Evolutionary conservation across 2,888 invertebrate genomes (phyloP), one percentile per base, ranked within the genome.

Genomic region (Pyrgus malvae): DNA sequence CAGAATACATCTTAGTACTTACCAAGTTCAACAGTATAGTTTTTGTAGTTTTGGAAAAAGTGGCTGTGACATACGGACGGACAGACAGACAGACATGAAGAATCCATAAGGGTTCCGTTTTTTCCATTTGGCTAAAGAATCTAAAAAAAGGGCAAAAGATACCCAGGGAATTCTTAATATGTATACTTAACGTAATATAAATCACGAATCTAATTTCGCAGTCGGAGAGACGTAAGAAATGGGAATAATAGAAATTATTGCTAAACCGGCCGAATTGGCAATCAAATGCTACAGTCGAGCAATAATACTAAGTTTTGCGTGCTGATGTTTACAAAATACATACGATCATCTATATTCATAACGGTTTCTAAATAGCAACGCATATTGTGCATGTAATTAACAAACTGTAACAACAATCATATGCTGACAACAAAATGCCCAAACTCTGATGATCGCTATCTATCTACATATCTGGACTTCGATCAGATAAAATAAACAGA

Each of bases 271-370:
- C 27, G 16, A 45, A 44, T 51, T 29, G 44, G 31, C 29, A 44
- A 37, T 19, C 23, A 38, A 21, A n/a, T 41, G 21, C 41, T 31
- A 49, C 23, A 29, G 21, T 38, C 31, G 12, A 40, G 53, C 53
- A 54, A 54, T 54, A 46, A 40, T 11, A 45, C 45, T 17, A 25
- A 46, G 21, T 45, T 45, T 40, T 40, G 40, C 45, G 46, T 46
- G 53, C 25, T 8, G 45, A 9, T 54, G 53, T 54, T 54, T 54
- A 54, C 40, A 38, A 45, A 53, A 54, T 54, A 53, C 45, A 40
- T 46, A 25, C 53, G 31, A 46, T 45, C 46, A 54, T 54, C 38
- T 54, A 40, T 54, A 54, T 54, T 54, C 53, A 54, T 54, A 46
- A 40, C 53, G 29, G 38, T 54, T 54, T 54, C 53, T 46, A 31